Conservation (phyloP, 92 coral and sea anemone genomes). For the Parazoanthus atlanticus region DNA sequence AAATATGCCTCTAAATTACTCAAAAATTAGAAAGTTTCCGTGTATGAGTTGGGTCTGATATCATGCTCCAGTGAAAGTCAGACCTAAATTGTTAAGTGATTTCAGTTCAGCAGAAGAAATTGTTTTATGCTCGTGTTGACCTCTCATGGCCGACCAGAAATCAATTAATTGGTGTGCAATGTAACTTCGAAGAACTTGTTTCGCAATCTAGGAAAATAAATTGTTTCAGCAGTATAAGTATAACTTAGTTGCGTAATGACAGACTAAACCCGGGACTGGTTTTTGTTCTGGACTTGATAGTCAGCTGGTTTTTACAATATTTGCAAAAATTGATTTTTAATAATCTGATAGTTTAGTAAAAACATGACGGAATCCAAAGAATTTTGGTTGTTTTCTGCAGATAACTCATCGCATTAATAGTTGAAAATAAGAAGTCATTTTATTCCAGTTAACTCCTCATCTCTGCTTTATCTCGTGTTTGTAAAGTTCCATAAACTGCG, state of each 20-base stretch:
- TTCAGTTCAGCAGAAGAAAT: not conserved
- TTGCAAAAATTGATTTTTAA: too few species aligned
- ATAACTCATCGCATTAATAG: slow-evolving; percentile 8
- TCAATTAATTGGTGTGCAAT: not conserved
- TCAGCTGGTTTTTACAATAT: not conserved
- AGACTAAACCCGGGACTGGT: not conserved
- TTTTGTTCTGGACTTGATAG: not conserved
- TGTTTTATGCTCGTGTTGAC: too few species aligned
- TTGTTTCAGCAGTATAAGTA: not conserved
- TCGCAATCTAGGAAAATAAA: too few species aligned
- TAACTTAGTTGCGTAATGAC: not conserved
- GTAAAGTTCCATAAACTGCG: not conserved
- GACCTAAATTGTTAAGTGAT: not conserved
- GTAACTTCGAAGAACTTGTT: too few species aligned
- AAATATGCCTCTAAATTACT: not conserved
- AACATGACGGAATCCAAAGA: slow-evolving; percentile 19
- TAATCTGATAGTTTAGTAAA: not conserved
- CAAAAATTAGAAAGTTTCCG: not conserved
- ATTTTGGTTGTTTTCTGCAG: not conserved
- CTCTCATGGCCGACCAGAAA: not conserved
- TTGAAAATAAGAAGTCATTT: not conserved
- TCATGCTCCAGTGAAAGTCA: not conserved
- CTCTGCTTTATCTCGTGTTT: not conserved
- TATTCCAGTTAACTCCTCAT: not conserved
- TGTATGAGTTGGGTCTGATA: not conserved